phyloP scores from a whole-genome alignment of 2,888 invertebrate species.

The Conus canariensis region DNA sequence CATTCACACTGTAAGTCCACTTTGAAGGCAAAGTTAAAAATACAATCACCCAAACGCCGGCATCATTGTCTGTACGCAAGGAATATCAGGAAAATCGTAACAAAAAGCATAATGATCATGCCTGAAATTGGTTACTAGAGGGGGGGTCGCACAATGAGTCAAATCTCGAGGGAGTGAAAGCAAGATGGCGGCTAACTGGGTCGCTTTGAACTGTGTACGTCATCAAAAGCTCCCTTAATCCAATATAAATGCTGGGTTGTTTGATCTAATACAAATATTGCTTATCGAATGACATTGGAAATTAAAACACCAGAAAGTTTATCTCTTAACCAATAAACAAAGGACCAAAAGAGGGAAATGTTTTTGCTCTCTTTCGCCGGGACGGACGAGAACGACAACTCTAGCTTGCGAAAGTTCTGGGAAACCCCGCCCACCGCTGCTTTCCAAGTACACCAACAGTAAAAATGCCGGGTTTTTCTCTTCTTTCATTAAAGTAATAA shows the following conservation, averaged over 20 bases:
- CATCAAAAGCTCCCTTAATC: constrained; percentile 31
- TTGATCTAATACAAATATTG: not conserved
- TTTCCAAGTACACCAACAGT: no score
- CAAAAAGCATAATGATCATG: constrained; percentile 78
- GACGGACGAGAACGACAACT: constrained; percentile 44
- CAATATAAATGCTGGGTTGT: not conserved
- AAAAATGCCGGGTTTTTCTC: no score
- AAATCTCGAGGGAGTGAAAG: constrained; percentile 65
- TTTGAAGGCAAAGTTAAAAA: constrained; percentile 39
- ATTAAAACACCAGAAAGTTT: not conserved
- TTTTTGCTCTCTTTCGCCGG: constrained; percentile 37
- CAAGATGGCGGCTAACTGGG: constrained; percentile 71
- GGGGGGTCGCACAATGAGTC: constrained; percentile 67
- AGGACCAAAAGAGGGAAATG: not conserved
- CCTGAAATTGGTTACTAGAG: constrained; percentile 74
- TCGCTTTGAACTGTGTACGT: constrained; percentile 43
- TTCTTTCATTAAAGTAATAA: no score
- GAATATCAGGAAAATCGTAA: constrained; percentile 71
- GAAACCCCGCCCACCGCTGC: constrained; percentile 39
- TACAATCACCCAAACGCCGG: constrained; percentile 58
- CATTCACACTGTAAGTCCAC: constrained; percentile 43
- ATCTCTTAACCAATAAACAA: not conserved
- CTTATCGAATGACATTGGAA: not conserved
- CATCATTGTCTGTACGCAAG: constrained; percentile 71
- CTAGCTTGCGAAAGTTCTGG: constrained; percentile 15